Conservation (phyloP, 2,113 vertebrate genomes). For the Labeo rohita region DNA sequence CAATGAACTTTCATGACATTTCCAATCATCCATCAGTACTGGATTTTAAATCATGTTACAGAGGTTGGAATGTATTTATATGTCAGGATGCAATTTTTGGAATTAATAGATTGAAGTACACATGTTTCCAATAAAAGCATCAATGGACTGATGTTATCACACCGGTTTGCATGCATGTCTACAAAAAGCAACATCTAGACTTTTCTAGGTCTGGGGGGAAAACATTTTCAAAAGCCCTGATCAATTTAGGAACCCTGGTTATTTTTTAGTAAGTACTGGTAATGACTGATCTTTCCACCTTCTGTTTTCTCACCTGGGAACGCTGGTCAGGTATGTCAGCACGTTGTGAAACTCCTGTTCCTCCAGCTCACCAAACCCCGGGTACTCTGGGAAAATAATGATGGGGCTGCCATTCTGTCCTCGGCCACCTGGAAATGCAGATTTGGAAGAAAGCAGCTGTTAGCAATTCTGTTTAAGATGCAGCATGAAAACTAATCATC, state of each 20-base stretch:
- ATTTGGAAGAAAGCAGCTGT: background rate
- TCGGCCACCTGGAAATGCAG: constrained; percentile 82
- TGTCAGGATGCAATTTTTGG: background rate
- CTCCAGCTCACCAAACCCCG: constrained; percentile 88
- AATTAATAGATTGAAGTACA: background rate
- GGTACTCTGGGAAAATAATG: constrained; percentile 96
- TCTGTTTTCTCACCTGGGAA: constrained; percentile 83
- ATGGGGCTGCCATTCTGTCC: constrained; percentile 91
- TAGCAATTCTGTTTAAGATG: background rate
- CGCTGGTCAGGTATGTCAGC: constrained; percentile 92
- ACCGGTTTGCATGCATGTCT: background rate
- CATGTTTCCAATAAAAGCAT: background rate
- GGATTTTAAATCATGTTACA: background rate
- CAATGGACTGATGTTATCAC: background rate
- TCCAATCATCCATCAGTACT: background rate
- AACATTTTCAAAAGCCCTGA: background rate
- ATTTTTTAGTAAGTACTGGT: background rate
- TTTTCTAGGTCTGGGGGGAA: too few relatives aligned
- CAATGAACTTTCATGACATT: background rate
- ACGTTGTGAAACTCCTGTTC: constrained; percentile 95
- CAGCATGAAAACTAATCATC: background rate
- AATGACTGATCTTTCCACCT: background rate
- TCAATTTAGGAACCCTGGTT: too few relatives aligned
- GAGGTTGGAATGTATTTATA: background rate
- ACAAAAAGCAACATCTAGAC: too few relatives aligned